A percentile compares a stretch with the other conserved stretches of the same genome.
Conservation (phyloP, 1,140 invertebrate species). For the Cyclina sinensis region DNA sequence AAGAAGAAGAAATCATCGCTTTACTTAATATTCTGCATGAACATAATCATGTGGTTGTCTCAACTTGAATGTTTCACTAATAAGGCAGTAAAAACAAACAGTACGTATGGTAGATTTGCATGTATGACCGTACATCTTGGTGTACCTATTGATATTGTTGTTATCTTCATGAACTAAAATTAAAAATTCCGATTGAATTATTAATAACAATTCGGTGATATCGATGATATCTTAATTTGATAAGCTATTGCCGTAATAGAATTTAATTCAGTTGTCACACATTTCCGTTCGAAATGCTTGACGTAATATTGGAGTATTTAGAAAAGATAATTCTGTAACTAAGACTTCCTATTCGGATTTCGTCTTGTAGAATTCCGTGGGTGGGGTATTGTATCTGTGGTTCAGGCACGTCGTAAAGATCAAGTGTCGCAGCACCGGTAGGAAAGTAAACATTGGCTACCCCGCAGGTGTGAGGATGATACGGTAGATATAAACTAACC, state of each 20-base stretch:
- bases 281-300: conserved; percentile 17
- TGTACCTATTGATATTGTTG: too few species aligned
- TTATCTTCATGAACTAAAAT: too few species aligned
- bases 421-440: conserved; percentile 46
- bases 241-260: conserved; percentile 7
- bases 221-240: conserved; percentile 33
- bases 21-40: too few species aligned
- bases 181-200: too few species aligned
- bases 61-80: too few species aligned
- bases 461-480: conserved; percentile 64
- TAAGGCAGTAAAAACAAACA: too few species aligned
- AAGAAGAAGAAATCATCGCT: too few species aligned
- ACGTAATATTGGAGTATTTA: conserved; percentile 20
- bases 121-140: too few species aligned
- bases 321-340: conserved; percentile 13
- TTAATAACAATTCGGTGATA: neutral
- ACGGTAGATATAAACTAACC: conserved; percentile 56
- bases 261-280: conserved; percentile 12
- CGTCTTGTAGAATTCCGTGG: conserved; percentile 8
- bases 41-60: too few species aligned
- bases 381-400: conserved; percentile 13
- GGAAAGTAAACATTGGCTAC: conserved; percentile 63
- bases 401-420: conserved; percentile 3
- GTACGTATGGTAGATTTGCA: too few species aligned
- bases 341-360: conserved; percentile 26